A percentile compares a stretch with the other conserved stretches of the same genome.
Evolutionary conservation across 2,797 vertebrate genomes (phyloP).

Genomic region (Emys orbicularis): DNA sequence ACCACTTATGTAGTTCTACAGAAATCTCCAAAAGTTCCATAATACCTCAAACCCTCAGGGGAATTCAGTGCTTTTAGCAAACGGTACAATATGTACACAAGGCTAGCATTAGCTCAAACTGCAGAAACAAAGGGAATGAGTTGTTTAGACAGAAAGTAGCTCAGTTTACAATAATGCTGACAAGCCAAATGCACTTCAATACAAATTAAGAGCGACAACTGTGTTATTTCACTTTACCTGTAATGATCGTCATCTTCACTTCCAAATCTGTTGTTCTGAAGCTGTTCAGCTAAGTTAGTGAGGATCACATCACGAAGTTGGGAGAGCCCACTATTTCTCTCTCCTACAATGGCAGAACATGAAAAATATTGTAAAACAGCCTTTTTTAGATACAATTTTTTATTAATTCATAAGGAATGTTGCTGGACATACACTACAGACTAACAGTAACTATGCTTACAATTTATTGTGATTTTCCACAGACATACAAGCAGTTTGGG

Average conservation of each 20-base stretch:
- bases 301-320: constrained; percentile 97
- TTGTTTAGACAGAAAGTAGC: background rate
- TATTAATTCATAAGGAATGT: background rate
- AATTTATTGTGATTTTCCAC: background rate
- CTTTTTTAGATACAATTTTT: background rate
- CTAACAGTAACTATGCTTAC: background rate
- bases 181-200: background rate
- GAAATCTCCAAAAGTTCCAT: background rate
- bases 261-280: constrained; percentile 98
- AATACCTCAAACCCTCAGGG: background rate
- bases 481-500: background rate
- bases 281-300: constrained; percentile 93
- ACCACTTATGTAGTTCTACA: background rate
- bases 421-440: background rate
- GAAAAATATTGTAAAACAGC: background rate
- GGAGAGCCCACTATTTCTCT: constrained; percentile 93
- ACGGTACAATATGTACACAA: background rate
- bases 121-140: background rate
- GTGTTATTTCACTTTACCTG: constrained; percentile 81
- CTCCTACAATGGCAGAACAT: constrained; percentile 81
- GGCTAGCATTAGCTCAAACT: background rate
- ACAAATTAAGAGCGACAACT: accelerated
- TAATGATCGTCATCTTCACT: constrained; percentile 99
- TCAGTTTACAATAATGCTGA: background rate
- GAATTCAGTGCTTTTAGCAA: background rate